phyloP scores from a whole-genome alignment of 2,113 vertebrate genomes.

The Ctenomys sociabilis region DNA sequence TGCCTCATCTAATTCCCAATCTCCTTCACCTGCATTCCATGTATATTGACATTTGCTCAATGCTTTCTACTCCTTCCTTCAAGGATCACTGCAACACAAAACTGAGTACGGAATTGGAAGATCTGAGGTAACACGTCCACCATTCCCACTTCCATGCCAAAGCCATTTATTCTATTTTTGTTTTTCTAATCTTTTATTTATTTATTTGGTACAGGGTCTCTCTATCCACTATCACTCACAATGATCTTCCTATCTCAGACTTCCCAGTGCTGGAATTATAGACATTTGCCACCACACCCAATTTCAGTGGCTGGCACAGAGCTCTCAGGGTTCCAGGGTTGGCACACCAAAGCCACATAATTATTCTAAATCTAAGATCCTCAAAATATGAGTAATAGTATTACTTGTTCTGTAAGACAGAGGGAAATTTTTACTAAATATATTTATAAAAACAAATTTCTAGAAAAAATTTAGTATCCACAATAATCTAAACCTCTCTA shows the following conservation, averaged over 20 bases:
- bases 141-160: neutral
- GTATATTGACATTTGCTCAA: neutral
- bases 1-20: neutral
- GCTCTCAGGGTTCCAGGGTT: too few relatives aligned
- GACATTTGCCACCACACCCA: too few relatives aligned
- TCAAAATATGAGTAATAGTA: neutral
- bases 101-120: neutral
- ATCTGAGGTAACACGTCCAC: rapidly evolving
- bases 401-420: neutral
- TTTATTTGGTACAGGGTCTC: too few relatives aligned
- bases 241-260: too few relatives aligned
- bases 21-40: neutral
- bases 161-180: neutral
- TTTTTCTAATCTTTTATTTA: too few relatives aligned
- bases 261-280: too few relatives aligned
- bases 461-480: neutral
- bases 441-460: neutral
- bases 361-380: neutral
- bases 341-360: neutral
- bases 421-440: neutral
- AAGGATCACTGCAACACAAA: neutral
- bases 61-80: neutral
- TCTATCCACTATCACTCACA: too few relatives aligned
- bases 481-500: neutral
- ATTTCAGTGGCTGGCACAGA: too few relatives aligned